Percentiles rank a stretch among this genome's conserved stretches.
These are phyloP conservation scores for Oenanthe melanoleuca DNA, from an alignment of 2,113 vertebrate genomes.

Conservation along the genomic window DNA sequence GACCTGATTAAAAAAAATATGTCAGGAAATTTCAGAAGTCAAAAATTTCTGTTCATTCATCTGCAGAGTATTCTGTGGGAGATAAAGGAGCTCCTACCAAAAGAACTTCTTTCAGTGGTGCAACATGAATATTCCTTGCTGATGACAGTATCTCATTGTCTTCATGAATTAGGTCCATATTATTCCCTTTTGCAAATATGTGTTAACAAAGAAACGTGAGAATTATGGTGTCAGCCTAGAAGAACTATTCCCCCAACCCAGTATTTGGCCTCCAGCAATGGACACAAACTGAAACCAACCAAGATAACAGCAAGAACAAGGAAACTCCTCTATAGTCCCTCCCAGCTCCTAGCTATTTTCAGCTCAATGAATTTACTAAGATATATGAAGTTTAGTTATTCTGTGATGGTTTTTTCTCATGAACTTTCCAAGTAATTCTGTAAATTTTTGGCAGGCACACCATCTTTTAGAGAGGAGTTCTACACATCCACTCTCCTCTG, in stretches of 20 bases:
- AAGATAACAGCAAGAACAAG: neutral
- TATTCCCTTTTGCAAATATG: neutral
- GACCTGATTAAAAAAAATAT: neutral
- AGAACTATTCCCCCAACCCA: neutral
- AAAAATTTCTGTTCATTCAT: neutral
- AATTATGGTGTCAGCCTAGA: neutral
- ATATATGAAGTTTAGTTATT: neutral
- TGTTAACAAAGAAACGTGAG: neutral
- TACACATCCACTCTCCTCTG: neutral
- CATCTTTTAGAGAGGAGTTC: neutral
- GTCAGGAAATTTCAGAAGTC: neutral
- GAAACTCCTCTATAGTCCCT: neutral
- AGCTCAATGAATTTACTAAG: neutral
- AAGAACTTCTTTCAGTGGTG: neutral
- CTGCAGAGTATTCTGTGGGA: neutral
- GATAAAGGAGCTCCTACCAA: neutral
- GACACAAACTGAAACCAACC: neutral
- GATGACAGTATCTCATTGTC: neutral
- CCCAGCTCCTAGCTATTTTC: neutral
- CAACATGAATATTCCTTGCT: neutral
- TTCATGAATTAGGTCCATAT: fast-evolving
- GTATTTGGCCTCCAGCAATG: neutral
- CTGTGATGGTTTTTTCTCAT: neutral
- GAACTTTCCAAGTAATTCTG: neutral
- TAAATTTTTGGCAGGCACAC: neutral